Base-by-base conservation (phyloP, 2,888 invertebrate species). In the Synergus gifuensis region DNA sequence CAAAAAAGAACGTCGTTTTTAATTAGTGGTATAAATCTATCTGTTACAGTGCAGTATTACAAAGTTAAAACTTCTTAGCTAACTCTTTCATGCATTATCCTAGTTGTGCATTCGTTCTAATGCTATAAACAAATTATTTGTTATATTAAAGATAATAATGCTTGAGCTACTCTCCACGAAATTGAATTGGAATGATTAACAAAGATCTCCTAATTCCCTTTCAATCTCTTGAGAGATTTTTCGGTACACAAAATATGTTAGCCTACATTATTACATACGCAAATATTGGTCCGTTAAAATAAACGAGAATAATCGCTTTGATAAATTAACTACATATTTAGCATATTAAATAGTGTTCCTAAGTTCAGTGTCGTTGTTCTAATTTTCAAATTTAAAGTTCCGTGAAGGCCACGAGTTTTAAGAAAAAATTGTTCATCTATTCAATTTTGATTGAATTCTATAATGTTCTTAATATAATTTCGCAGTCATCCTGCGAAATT, bases 181-280 rank as follows among this genome's bases (percentile, higher is more conserved):
- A 22, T 22, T 18, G 11, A 60, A 11, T 22, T 60, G 18, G 18
- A 60, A 60, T 60, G 8, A 22, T 22, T 22, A 22, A 3, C 22
- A 11, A 22, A 60, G 12, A 60, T 60, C 4, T 12, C 2, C 8
- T 8, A n/a, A n/a, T 54, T 54, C n/a, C 49, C 22, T 28, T 28
- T 28, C 22, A 28, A 28, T 60, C 60, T 12, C 22, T 22, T 60
- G 12, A 22, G 8, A 22, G 22, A 60, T 22, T 60, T n/a, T 2
- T 2, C 22, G 12, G 22, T 67, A 67, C 2, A 36, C 44, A 67
- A 44, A 46, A 14, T 54, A 28, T 16, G 28, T 73, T 49, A 49
- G 18, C 14, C 46, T 69, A 54, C 42, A 67, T 14, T 73, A 54
- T 73, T 36, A 73, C 49, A 73, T 28, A 28, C 12, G 69, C 69